Percentiles rank a stretch among this genome's conserved stretches.
Evolutionary conservation across 2,888 invertebrate species (phyloP).

Genomic region (Parapristionchus giblindavisi): DNA sequence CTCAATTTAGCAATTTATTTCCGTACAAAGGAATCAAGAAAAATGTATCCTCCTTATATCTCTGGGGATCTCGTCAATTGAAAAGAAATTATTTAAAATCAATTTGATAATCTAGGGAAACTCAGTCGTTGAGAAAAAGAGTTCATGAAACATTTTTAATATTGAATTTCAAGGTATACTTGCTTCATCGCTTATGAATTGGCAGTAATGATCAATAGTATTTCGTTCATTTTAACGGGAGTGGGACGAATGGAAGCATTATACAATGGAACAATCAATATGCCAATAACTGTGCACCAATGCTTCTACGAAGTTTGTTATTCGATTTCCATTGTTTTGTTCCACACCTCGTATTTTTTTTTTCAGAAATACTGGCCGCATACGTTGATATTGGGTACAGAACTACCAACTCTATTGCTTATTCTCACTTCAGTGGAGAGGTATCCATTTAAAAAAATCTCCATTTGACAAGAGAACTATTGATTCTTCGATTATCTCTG

Average conservation of each 20-base stretch:
- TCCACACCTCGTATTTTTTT: background rate
- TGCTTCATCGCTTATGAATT: background rate
- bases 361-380: slow-evolving; percentile 39
- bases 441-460: no score
- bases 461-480: background rate
- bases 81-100: no score
- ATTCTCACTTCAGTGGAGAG: slow-evolving; percentile 40
- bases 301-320: background rate
- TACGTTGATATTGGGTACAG: slow-evolving; percentile 42
- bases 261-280: background rate
- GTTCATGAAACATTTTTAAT: no score
- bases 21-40: background rate
- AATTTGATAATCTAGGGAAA: no score
- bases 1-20: background rate
- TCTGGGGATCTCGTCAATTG: background rate
- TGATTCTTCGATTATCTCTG: no score
- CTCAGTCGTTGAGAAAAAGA: no score
- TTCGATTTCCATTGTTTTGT: background rate
- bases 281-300: background rate
- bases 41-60: background rate
- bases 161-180: background rate
- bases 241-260: background rate
- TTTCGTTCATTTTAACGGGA: slow-evolving; percentile 6
- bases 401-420: slow-evolving; percentile 39
- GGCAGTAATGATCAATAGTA: background rate